Evolutionary conservation across 2,113 vertebrate genomes (phyloP).

Genomic region (Oxygymnocypris stewartii): DNA sequence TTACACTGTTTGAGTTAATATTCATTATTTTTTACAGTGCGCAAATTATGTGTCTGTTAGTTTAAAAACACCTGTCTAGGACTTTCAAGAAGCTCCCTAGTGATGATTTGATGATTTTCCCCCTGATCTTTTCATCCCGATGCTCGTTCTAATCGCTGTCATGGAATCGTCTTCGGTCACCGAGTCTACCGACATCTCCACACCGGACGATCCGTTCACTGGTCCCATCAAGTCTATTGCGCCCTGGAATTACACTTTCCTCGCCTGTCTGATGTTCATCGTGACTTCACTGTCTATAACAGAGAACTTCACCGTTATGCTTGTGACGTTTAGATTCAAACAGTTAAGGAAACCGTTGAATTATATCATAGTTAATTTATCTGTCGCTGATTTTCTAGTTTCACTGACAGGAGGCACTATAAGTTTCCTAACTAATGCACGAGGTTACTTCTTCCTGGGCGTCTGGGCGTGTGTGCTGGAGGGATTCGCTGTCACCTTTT

Average conservation of each 20-base stretch:
- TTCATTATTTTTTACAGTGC: not conserved
- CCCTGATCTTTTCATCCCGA: not conserved
- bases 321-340: conserved; percentile 86
- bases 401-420: conserved; percentile 83
- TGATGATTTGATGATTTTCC: conserved; percentile 16
- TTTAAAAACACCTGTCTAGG: conserved; percentile 2
- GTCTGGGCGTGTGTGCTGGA: conserved; percentile 85
- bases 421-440: conserved; percentile 84
- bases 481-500: conserved; percentile 89
- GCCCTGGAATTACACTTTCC: conserved; percentile 84
- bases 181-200: conserved; percentile 55
- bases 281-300: conserved; percentile 81
- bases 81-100: conserved; percentile 4
- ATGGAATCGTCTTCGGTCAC: conserved; percentile 76
- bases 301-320: conserved; percentile 88
- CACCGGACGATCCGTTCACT: conserved; percentile 73
- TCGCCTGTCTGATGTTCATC: conserved; percentile 83
- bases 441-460: conserved; percentile 89
- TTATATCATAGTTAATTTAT: conserved; percentile 88
- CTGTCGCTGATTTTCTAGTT: conserved; percentile 86
- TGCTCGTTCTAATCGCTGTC: conserved; percentile 7
- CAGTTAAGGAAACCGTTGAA: conserved; percentile 86
- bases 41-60: not conserved
- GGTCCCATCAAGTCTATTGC: conserved; percentile 75
- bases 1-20: not conserved